A percentile compares a stretch with the other conserved stretches of the same genome.
Evolutionary conservation across 2,113 vertebrate genomes (phyloP).

Genomic region (Pungitius pungitius): DNA sequence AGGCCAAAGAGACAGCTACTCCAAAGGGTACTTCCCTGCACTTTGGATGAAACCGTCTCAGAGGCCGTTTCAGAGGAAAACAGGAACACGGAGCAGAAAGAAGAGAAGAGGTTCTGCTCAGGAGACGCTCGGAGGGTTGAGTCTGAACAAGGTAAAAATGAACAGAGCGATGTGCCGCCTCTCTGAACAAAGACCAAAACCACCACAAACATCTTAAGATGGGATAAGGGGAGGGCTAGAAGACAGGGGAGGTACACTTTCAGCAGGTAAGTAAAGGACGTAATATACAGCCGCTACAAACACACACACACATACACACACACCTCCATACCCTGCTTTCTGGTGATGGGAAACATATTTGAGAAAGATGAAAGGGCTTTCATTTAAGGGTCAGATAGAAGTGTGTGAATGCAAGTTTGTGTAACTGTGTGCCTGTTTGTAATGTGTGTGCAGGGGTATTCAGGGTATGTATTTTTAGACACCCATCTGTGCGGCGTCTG

Average conservation of each 20-base stretch:
- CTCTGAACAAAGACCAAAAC: constrained; percentile 53
- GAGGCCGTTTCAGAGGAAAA: constrained; percentile 48
- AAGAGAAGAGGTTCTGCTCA: constrained; percentile 30
- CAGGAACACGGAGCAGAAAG: constrained; percentile 44
- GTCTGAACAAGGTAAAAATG: constrained; percentile 64
- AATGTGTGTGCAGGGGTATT: background rate
- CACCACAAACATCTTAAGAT: constrained; percentile 40
- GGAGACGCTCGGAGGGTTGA: constrained; percentile 35
- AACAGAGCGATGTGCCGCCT: constrained; percentile 50
- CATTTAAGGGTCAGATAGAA: background rate
- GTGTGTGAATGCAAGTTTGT: constrained; percentile 10
- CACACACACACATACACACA: constrained; percentile 3
- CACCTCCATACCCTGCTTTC: background rate
- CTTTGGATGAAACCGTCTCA: constrained; percentile 53
- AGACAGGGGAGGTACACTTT: constrained; percentile 7
- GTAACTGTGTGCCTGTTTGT: background rate
- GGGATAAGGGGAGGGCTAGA: background rate
- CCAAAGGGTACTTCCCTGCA: constrained; percentile 46
- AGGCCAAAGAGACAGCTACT: constrained; percentile 61
- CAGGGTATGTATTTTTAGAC: background rate
- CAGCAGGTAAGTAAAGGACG: constrained; percentile 32
- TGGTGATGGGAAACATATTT: background rate
- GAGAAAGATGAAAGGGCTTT: constrained; percentile 7
- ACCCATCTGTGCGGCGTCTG: constrained; percentile 3
- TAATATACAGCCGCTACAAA: background rate